A percentile compares a stretch with the other conserved stretches of the same genome.
Conservation (phyloP, 1,140 invertebrate genomes). For the Drosophila tristis region DNA sequence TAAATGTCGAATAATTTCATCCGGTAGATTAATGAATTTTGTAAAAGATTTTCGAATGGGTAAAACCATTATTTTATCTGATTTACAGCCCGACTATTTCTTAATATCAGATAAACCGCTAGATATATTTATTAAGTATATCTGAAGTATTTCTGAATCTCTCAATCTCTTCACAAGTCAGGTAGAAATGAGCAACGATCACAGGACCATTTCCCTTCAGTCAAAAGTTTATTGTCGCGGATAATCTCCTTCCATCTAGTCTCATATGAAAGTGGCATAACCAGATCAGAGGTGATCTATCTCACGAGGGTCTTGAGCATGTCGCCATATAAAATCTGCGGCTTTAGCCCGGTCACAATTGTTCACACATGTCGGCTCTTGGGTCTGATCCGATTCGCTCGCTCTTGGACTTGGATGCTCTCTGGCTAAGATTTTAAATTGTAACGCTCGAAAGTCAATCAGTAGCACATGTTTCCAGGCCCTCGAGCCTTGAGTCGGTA, state of each 20-base stretch:
- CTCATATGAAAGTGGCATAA: background rate
- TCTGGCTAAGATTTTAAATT: conserved; percentile 48
- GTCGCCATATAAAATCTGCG: conserved; percentile 3
- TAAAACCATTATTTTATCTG: too few species aligned
- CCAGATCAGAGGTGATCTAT: conserved; percentile 10
- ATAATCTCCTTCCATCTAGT: background rate
- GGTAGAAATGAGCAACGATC: too few species aligned
- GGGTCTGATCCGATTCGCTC: conserved; percentile 22
- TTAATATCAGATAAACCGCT: too few species aligned
- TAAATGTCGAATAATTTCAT: too few species aligned
- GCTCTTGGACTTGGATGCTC: background rate
- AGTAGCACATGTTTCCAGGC: conserved; percentile 54
- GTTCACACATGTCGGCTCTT: conserved; percentile 42
- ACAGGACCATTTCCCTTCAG: too few species aligned
- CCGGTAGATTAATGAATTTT: too few species aligned
- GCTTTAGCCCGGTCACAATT: conserved; percentile 22
- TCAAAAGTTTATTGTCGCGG: too few species aligned
- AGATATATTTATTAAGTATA: too few species aligned
- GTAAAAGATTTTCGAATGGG: too few species aligned
- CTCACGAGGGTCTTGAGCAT: background rate
- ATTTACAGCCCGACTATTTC: too few species aligned
- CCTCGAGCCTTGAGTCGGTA: background rate
- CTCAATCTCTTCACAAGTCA: too few species aligned
- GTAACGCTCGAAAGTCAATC: conserved; percentile 58
- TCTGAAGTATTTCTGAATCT: too few species aligned